Percentiles rank a stretch among this genome's conserved stretches.
phyloP scores from a whole-genome alignment of 1,140 invertebrate species.

The Trachelipus rathkii region DNA sequence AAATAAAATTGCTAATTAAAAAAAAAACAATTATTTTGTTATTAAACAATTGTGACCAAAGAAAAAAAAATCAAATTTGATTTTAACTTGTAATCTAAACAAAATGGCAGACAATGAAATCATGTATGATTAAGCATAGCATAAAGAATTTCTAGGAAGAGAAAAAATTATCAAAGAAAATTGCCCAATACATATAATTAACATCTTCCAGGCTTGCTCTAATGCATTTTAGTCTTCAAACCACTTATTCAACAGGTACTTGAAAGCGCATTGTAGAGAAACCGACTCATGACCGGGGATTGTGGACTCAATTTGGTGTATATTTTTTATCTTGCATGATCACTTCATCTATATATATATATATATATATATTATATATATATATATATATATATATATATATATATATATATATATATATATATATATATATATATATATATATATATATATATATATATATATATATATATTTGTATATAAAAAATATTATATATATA shows the following conservation, averaged over 20 bases:
- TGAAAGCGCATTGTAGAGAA: not conserved
- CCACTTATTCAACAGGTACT: not conserved
- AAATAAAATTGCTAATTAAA: no score
- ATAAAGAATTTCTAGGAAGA: no score
- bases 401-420: conserved; percentile 17
- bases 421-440: conserved; percentile 17
- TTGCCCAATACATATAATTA: no score
- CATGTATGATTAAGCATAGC: no score
- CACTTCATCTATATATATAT: conserved; percentile 13
- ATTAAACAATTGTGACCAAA: no score
- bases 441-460: conserved; percentile 19
- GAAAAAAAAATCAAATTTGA: no score
- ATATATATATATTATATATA: conserved; percentile 13
- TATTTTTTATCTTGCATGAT: not conserved
- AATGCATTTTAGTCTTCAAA: no score
- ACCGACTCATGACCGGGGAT: not conserved
- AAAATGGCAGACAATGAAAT: no score
- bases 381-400: conserved; percentile 10
- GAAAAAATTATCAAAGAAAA: no score
- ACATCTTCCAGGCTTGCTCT: no score
- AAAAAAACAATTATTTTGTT: no score
- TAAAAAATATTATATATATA: conserved; percentile 6
- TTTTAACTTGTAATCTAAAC: no score
- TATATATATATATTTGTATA: not conserved
- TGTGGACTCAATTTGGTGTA: not conserved